These are phyloP conservation scores for Hydroisotoma schaefferi DNA, from an alignment of 2,888 invertebrate species.

Conservation along the genomic window DNA sequence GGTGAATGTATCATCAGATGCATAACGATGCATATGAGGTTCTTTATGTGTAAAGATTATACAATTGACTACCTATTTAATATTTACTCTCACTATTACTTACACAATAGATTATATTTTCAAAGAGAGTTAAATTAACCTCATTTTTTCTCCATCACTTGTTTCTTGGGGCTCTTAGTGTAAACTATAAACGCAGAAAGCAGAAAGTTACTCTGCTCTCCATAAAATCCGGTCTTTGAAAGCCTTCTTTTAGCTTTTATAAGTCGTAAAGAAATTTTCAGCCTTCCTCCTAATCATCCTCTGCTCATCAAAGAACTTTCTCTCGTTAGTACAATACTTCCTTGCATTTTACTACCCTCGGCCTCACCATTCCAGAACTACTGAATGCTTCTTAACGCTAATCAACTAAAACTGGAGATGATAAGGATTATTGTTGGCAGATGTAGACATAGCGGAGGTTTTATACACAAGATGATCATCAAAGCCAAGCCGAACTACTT, in stretches of 20 bases:
- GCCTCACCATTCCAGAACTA: too few species aligned
- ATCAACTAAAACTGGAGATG: background rate
- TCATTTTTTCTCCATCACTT: background rate
- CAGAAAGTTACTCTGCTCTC: background rate
- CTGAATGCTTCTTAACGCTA: too few species aligned
- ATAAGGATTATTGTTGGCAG: background rate
- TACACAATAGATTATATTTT: background rate
- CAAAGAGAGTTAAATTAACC: background rate
- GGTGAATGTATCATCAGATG: too few species aligned
- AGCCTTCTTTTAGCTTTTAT: background rate
- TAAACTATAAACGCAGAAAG: background rate
- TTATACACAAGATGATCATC: background rate
- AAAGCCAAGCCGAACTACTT: background rate
- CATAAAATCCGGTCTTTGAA: background rate
- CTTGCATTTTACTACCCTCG: too few species aligned
- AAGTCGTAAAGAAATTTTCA: background rate
- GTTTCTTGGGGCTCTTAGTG: background rate
- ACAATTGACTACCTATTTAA: background rate
- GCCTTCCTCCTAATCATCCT: background rate
- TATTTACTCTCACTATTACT: background rate
- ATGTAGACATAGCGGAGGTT: conserved; percentile 3
- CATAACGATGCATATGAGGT: too few species aligned
- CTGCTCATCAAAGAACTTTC: background rate
- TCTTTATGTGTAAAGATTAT: too few species aligned
- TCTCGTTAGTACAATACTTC: too few species aligned